A percentile compares a stretch with the other conserved stretches of the same genome.
These are phyloP conservation scores for Clangula hyemalis DNA, from an alignment of 2,797 vertebrate genomes.

Conservation along the genomic window DNA sequence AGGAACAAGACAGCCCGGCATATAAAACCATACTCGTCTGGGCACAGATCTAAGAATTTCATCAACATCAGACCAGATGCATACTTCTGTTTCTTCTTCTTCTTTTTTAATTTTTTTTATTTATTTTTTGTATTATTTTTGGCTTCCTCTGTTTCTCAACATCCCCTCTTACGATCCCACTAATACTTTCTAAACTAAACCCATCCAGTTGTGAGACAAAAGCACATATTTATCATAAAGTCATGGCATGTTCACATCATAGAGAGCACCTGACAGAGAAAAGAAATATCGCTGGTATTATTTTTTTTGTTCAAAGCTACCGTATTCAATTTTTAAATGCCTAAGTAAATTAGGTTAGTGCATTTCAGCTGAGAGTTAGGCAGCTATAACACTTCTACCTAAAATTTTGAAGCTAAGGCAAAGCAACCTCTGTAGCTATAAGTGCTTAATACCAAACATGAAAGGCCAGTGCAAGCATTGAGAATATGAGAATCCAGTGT, in stretches of 20 bases:
- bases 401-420: not conserved
- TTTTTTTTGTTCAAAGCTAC: not conserved
- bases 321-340: not conserved
- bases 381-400: not conserved
- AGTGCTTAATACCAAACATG: not conserved
- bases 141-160: not conserved
- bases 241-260: not conserved
- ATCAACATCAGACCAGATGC: too few species aligned
- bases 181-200: accelerated
- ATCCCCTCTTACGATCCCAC: not conserved
- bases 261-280: not conserved
- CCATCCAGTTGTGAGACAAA: not conserved
- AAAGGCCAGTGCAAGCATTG: not conserved
- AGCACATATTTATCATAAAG: not conserved
- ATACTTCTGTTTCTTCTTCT: not conserved
- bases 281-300: not conserved
- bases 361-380: not conserved
- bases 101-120: too few species aligned
- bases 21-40: not conserved
- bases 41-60: not conserved
- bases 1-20: not conserved
- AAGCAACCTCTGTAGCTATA: not conserved
- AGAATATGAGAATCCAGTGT: not conserved
- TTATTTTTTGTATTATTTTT: not conserved
- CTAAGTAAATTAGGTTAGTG: not conserved